Percentiles rank a stretch among this genome's conserved stretches.
These are phyloP conservation scores for Scaeva pyrastri DNA, from an alignment of 2,888 invertebrate genomes.

Conservation along the genomic window DNA sequence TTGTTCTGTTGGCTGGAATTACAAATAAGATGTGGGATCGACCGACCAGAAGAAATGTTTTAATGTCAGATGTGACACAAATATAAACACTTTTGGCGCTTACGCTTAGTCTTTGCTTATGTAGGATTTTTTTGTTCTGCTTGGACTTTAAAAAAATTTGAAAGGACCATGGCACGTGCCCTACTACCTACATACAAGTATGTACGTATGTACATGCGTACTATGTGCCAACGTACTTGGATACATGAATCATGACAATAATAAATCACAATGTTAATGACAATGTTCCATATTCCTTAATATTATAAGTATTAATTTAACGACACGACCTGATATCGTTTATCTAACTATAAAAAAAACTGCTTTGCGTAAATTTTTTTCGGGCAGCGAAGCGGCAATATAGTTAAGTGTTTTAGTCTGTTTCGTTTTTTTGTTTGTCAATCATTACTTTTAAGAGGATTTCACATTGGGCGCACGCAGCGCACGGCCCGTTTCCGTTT, in stretches of 20 bases:
- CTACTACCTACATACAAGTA: too few relatives aligned
- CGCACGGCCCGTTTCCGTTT: slow-evolving; percentile 36
- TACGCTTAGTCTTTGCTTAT: not conserved
- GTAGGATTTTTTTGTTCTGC: not conserved
- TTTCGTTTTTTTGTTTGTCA: slow-evolving; percentile 1
- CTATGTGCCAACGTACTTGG: not conserved
- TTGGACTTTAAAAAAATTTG: not conserved
- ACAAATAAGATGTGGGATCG: slow-evolving; percentile 62
- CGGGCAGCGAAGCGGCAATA: slow-evolving; percentile 36
- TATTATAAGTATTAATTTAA: not conserved
- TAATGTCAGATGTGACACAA: slow-evolving; percentile 73
- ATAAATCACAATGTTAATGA: slow-evolving; percentile 50
- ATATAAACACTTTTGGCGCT: slow-evolving; percentile 71
- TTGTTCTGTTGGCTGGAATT: slow-evolving; percentile 66
- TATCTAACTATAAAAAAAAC: slow-evolving; percentile 46
- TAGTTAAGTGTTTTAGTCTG: slow-evolving; percentile 37
- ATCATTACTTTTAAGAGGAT: slow-evolving; percentile 20
- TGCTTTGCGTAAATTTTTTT: slow-evolving; percentile 42
- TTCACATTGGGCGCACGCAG: slow-evolving; percentile 27
- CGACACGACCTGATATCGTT: slow-evolving; percentile 32
- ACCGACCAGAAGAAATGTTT: slow-evolving; percentile 64
- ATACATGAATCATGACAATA: slow-evolving; percentile 24
- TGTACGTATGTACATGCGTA: not conserved
- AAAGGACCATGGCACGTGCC: not conserved
- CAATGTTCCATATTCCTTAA: slow-evolving; percentile 20